Conservation (phyloP, 1,140 invertebrate species). For the Laupala kohalensis region DNA sequence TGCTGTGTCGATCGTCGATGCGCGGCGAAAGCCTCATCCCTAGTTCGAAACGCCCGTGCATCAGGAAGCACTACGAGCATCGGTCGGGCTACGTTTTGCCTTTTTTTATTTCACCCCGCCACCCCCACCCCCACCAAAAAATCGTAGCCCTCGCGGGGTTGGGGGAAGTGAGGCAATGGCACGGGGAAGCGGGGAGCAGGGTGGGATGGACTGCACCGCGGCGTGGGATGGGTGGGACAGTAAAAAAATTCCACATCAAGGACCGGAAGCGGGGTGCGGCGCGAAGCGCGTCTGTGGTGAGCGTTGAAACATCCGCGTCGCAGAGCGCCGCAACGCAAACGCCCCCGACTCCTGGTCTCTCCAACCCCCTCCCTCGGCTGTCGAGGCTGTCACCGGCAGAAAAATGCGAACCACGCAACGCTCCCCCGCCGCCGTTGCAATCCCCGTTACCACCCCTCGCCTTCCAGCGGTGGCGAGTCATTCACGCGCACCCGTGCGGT, state of each 20-base stretch:
- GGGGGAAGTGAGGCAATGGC: no score
- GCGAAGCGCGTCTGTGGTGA: neutral
- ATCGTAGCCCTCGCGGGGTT: neutral
- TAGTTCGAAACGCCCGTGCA: neutral
- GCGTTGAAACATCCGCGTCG: neutral
- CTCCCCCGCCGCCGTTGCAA: neutral
- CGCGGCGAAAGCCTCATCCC: no score
- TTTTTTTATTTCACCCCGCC: no score
- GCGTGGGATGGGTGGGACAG: neutral
- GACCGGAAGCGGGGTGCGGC: no score
- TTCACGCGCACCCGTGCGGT: no score
- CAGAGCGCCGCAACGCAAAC: neutral
- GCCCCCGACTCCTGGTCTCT: neutral
- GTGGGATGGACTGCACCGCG: no score
- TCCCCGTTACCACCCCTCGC: neutral
- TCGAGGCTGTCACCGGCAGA: neutral
- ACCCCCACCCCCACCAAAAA: no score
- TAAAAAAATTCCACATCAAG: neutral
- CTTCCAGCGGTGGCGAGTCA: neutral
- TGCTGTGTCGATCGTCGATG: neutral
- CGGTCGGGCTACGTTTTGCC: no score
- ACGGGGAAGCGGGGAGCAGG: no score
- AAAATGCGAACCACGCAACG: neutral
- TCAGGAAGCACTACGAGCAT: neutral
- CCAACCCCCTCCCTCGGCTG: no score